A percentile compares a stretch with the other conserved stretches of the same genome.
Evolutionary conservation across 2,113 vertebrate genomes (phyloP).

Genomic region (Spilogale gracilis): DNA sequence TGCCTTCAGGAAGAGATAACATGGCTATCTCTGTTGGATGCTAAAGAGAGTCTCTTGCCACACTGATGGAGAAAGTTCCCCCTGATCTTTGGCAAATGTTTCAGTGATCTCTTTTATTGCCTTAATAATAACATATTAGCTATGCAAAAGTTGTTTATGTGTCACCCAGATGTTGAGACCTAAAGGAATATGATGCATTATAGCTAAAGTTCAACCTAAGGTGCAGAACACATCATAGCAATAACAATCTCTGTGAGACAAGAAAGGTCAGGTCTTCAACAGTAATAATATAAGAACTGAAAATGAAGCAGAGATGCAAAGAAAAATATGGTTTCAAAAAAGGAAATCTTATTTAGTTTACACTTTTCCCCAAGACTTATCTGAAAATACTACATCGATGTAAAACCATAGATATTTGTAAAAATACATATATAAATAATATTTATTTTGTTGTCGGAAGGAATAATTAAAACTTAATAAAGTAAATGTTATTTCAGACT

Average conservation of each 20-base stretch:
- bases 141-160: neutral
- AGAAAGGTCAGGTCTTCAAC: neutral
- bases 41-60: neutral
- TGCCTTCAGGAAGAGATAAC: neutral
- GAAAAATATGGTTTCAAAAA: neutral
- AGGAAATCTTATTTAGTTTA: neutral
- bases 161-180: neutral
- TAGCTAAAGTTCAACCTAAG: neutral
- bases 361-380: neutral
- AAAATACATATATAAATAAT: neutral
- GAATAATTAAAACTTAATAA: neutral
- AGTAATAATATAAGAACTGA: neutral
- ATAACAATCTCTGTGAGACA: neutral
- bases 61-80: fast-evolving
- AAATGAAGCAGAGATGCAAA: neutral
- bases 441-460: neutral
- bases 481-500: neutral
- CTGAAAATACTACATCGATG: neutral
- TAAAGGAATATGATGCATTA: neutral
- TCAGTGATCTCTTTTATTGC: neutral
- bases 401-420: neutral
- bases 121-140: neutral
- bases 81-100: neutral
- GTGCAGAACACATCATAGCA: neutral
- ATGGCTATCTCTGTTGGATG: neutral